These are phyloP conservation scores for Phytoseiulus persimilis DNA, from an alignment of 2,888 invertebrate genomes.

Conservation along the genomic window DNA sequence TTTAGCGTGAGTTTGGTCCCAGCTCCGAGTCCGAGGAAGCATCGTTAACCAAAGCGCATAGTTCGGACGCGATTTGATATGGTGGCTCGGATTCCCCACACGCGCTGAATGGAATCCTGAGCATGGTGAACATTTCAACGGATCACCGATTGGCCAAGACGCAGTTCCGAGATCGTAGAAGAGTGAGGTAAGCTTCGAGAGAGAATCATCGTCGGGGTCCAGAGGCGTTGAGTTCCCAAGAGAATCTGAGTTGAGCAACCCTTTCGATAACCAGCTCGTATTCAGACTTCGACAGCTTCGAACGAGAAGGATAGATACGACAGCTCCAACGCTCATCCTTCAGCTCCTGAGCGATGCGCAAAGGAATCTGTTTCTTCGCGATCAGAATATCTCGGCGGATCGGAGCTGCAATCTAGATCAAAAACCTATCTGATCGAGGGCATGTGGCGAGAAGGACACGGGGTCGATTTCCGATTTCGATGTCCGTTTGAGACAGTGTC, in stretches of 20 bases:
- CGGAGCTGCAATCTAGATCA: background rate
- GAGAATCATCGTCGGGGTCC: too few relatives aligned
- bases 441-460: background rate
- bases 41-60: background rate
- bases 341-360: background rate
- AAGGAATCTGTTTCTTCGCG: background rate
- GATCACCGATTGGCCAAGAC: background rate
- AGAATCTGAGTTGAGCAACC: too few relatives aligned
- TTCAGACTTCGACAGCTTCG: too few relatives aligned
- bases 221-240: too few relatives aligned
- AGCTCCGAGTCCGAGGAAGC: background rate
- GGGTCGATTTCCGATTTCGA: slow-evolving; percentile 5
- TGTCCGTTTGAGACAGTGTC: background rate
- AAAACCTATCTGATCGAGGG: background rate
- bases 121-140: background rate
- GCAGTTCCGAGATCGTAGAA: background rate
- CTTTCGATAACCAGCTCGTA: too few relatives aligned
- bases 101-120: background rate
- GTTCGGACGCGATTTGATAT: too few relatives aligned
- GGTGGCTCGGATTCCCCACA: too few relatives aligned
- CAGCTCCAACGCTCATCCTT: too few relatives aligned
- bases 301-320: too few relatives aligned
- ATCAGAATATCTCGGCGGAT: background rate
- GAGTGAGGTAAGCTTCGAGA: background rate
- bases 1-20: background rate